Conservation (phyloP, 2,888 invertebrate species). For the Troides helena region DNA sequence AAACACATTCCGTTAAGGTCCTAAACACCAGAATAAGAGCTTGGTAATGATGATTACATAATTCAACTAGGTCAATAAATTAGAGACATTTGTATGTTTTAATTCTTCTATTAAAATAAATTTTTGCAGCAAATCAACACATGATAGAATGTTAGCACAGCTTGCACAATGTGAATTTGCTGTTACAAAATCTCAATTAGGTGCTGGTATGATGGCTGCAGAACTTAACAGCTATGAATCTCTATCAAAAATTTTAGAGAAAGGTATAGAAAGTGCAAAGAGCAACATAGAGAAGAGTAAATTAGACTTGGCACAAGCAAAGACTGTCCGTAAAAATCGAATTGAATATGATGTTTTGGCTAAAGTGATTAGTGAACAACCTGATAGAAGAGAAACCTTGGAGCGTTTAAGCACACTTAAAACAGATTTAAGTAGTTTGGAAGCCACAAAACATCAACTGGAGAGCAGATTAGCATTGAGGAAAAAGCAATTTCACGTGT, state of each 20-base stretch:
- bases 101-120: background rate
- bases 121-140: slow-evolving; percentile 82
- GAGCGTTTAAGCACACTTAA: slow-evolving; percentile 85
- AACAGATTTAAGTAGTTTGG: slow-evolving; percentile 85
- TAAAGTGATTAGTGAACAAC: slow-evolving; percentile 93
- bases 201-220: slow-evolving; percentile 89
- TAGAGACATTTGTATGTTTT: too few relatives aligned
- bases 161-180: slow-evolving; percentile 94
- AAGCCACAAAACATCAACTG: slow-evolving; percentile 85
- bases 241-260: slow-evolving; percentile 87
- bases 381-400: slow-evolving; percentile 90
- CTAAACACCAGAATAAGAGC: background rate
- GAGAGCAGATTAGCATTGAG: slow-evolving; percentile 89
- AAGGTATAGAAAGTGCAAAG: slow-evolving; percentile 89
- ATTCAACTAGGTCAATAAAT: background rate
- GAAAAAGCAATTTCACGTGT: slow-evolving; percentile 93
- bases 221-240: slow-evolving; percentile 91
- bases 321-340: slow-evolving; percentile 92
- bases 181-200: slow-evolving; percentile 89
- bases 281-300: slow-evolving; percentile 91
- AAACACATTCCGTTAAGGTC: too few relatives aligned
- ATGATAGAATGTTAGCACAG: slow-evolving; percentile 90
- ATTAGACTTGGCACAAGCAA: slow-evolving; percentile 88
- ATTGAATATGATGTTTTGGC: slow-evolving; percentile 96
- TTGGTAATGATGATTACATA: background rate